Conservation (phyloP, 1,140 invertebrate genomes). For the Yoshiicerus persimilis region DNA sequence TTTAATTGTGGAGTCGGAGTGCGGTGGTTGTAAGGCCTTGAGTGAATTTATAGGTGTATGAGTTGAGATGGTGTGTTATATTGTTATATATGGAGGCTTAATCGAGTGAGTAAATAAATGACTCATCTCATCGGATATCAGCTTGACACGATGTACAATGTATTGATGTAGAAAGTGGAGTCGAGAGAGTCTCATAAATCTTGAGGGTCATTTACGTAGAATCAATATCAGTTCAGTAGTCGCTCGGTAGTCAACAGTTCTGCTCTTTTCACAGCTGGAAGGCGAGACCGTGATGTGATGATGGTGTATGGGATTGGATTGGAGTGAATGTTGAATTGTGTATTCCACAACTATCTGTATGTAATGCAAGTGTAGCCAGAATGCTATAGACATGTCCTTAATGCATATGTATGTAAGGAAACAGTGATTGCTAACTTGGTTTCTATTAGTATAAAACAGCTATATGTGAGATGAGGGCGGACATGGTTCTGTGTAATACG, state of each 20-base stretch:
- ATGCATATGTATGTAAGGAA: neutral
- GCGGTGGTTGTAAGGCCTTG: neutral
- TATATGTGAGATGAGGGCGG: neutral
- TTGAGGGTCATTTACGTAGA: constrained; percentile 39
- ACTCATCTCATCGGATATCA: constrained; percentile 24
- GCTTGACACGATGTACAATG: constrained; percentile 24
- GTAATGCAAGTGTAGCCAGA: neutral
- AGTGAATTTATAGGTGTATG: neutral
- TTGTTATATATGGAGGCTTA: neutral
- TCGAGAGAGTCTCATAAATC: constrained; percentile 33
- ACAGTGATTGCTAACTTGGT: neutral
- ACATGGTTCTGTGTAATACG: neutral
- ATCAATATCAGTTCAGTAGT: constrained; percentile 34
- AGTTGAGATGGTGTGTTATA: neutral
- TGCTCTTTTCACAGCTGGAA: constrained; percentile 12
- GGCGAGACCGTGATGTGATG: constrained; percentile 10
- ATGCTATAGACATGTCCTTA: neutral
- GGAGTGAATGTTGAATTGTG: neutral
- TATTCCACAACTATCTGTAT: neutral
- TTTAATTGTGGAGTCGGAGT: neutral
- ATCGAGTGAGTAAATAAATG: constrained; percentile 28
- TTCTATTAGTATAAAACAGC: neutral
- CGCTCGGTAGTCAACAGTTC: constrained; percentile 17
- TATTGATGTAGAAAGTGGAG: constrained; percentile 3
- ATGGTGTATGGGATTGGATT: neutral